Evolutionary conservation across 2,797 vertebrate genomes (phyloP), one percentile per base, ranked within the genome.

Genomic region (Etheostoma perlongum): DNA sequence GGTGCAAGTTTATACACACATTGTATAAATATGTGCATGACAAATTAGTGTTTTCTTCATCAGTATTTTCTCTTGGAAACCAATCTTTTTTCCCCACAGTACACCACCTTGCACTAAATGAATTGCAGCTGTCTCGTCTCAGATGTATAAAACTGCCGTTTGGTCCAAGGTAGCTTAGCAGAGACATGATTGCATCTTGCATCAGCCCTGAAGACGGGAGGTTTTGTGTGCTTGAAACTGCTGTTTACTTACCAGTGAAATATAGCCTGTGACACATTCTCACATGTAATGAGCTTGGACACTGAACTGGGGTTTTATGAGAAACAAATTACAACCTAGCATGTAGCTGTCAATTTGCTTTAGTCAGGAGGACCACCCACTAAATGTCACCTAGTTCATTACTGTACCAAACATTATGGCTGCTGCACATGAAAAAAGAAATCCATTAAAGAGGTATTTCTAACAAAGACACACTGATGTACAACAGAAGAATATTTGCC

Each of bases 321-420:
- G 91, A 92, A 91, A 92, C 88, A 93, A 92, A 95, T 95, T 93
- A 93, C 89, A 93, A 90, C 82, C 84, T 93, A 85, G 87, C 91
- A 93, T 91, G 92, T 80, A 81, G 90, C 91, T 93, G 92, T 93
- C 93, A 91, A 89, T 90, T 89, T 89, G 89, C 79, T 81, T 94
- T 93, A 91, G 85, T 85, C 81, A 68, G 84, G 77, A 86, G 52
- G 83, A 76, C 88, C 91, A 88, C 91, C 90, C 91, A 91, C 90
- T 87, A 94, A 93, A 94, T 85, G 92, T 92, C 93, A 92, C 88
- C 81, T 78, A 23, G 85, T 88, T 94, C 88, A 91, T 94, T 94
- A 92, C 76, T 76, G 83, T 74, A 74, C 70, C 2, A 44, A 69
- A 62, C n/a, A 23, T 55, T 61, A 74, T 58, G 63, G 85, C 76